Conservation (phyloP, 2,797 vertebrate species). For the Helostoma temminkii region DNA sequence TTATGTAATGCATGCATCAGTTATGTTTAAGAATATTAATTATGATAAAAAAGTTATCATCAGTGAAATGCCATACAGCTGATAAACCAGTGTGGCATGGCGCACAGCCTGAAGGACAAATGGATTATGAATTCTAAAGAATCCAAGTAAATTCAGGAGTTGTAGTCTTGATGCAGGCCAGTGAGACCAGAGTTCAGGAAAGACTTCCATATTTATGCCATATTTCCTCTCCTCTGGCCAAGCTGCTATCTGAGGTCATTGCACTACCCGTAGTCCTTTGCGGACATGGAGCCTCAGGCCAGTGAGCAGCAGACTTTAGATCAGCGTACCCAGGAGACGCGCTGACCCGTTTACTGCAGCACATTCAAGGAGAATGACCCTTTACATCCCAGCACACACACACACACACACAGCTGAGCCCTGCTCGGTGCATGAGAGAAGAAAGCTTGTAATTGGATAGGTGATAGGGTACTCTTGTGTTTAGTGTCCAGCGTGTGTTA, state of each 20-base stretch:
- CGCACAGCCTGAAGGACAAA: conserved; percentile 6
- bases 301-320: conserved; percentile 64
- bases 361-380: conserved; percentile 46
- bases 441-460: conserved; percentile 52
- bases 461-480: conserved; percentile 39
- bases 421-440: conserved; percentile 45
- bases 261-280: conserved; percentile 54
- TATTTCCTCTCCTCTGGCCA: conserved; percentile 32
- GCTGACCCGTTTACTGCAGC: conserved; percentile 70
- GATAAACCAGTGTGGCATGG: background rate
- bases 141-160: conserved; percentile 8
- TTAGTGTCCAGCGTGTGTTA: conserved; percentile 28
- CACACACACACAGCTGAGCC: conserved; percentile 24
- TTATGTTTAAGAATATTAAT: conserved; percentile 17
- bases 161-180: conserved; percentile 17
- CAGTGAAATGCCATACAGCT: background rate
- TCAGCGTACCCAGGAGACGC: conserved; percentile 64
- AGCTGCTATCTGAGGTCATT: conserved; percentile 52
- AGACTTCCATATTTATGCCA: conserved; percentile 25
- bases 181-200: conserved; percentile 29
- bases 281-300: conserved; percentile 67
- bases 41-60: background rate
- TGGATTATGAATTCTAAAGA: conserved; percentile 16
- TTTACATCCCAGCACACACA: conserved; percentile 31
- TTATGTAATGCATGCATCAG: conserved; percentile 22